Conservation (phyloP, 2,888 invertebrate species). For the Lydus trimaculatus region DNA sequence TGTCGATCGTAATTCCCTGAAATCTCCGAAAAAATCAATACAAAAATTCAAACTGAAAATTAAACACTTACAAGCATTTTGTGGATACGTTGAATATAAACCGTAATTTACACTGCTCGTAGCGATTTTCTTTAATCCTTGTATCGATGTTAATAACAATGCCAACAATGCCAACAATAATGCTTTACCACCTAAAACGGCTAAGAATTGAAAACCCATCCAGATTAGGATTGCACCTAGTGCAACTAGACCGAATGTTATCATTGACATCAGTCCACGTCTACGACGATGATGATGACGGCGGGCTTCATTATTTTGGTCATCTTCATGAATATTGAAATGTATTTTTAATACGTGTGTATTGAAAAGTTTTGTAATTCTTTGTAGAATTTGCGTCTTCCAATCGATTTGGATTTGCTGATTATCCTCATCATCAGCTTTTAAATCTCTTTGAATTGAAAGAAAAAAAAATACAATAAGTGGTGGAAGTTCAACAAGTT, state of each 20-base stretch:
- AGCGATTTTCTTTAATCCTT: slow-evolving; percentile 80
- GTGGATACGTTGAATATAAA: slow-evolving; percentile 68
- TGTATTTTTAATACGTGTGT: slow-evolving; percentile 75
- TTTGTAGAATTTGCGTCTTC: slow-evolving; percentile 67
- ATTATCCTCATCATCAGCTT: background rate
- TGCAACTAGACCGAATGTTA: slow-evolving; percentile 80
- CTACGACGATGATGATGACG: slow-evolving; percentile 66
- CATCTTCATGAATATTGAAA: slow-evolving; percentile 56
- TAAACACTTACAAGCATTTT: slow-evolving; percentile 43
- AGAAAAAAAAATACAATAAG: background rate
- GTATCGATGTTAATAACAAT: slow-evolving; percentile 78
- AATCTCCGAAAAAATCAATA: slow-evolving; percentile 30
- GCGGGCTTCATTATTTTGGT: no score
- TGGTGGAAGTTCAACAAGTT: background rate
- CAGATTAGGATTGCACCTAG: slow-evolving; percentile 80
- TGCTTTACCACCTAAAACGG: slow-evolving; percentile 83
- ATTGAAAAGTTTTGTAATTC: slow-evolving; percentile 66
- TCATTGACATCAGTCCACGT: slow-evolving; percentile 75
- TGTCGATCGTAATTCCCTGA: slow-evolving; percentile 54
- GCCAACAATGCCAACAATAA: slow-evolving; percentile 83
- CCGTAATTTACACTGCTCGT: slow-evolving; percentile 79
- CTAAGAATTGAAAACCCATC: slow-evolving; percentile 85
- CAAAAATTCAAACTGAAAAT: background rate
- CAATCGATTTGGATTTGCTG: slow-evolving; percentile 59
- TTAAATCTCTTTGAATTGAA: slow-evolving; percentile 7